Base-by-base conservation (phyloP, 2,888 invertebrate genomes). In the Nebria salina region DNA sequence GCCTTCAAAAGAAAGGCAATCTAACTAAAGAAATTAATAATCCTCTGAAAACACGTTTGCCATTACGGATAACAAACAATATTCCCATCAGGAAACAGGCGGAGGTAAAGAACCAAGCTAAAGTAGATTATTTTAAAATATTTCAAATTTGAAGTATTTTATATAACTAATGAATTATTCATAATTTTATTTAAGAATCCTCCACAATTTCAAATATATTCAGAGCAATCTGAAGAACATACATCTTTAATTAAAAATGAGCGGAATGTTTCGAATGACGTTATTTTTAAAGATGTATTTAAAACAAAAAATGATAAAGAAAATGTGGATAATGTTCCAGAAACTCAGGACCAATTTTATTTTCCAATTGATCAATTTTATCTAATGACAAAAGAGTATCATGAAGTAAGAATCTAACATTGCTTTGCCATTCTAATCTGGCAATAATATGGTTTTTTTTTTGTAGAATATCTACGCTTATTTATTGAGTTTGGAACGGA, bases 391-490 rank as follows among this genome's bases (percentile, higher is more conserved):
- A 15, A 13, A n/a, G 77, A 77, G 34, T 77, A 77, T 64, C 77
- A 77, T 42, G 65, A 77, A 5, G 77, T 73, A 77, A 73, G 65
- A 54, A n/a, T n/a, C n/a, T n/a, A n/a, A n/a, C 34, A 34, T 34
- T 2, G 34, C 34, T 34, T 34, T n/a, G n/a, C n/a, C n/a, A n/a
- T n/a, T n/a, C n/a, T n/a, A n/a, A n/a, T n/a, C n/a, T n/a, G 34
- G 34, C 34, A 34, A 34, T 34, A 34, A 34, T 4, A 34, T 34
- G 4, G 34, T 34, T 34, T 34, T 13, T 15, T 20, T 25, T 26
- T 82, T 82, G 70, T 78, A 87, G 86, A 85, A 87, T 80, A 87
- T 87, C 82, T 86, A 84, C 84, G 83, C 83, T 20, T 85, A 87
- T 80, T 82, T 88, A 42, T 83, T 83, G 65, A 65, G 85, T 34